These are phyloP conservation scores for Poeciliopsis turneri DNA, from an alignment of 2,797 vertebrate species.

Conservation along the genomic window DNA sequence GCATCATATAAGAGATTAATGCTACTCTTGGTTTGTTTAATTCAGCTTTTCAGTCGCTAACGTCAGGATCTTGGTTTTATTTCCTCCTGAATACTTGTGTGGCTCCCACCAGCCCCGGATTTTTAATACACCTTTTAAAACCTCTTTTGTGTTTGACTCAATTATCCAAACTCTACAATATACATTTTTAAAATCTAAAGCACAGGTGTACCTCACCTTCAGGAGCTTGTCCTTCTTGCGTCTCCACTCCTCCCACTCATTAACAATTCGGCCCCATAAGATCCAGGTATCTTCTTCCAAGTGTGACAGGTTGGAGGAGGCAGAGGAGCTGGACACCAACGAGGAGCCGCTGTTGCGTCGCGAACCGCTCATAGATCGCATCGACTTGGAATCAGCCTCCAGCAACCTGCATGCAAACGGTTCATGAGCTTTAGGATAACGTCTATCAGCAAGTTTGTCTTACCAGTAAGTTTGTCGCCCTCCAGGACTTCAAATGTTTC, in stretches of 20 bases:
- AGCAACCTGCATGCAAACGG: slow-evolving; percentile 82
- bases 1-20: background rate
- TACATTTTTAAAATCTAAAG: background rate
- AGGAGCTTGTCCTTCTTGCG: slow-evolving; percentile 98
- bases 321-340: slow-evolving; percentile 97
- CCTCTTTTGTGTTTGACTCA: background rate
- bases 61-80: background rate
- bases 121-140: background rate
- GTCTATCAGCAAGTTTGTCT: background rate
- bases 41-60: background rate
- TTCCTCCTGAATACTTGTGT: background rate
- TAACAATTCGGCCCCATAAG: slow-evolving; percentile 97
- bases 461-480: background rate
- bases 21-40: background rate
- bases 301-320: slow-evolving; percentile 97
- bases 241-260: slow-evolving; percentile 97
- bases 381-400: slow-evolving; percentile 96
- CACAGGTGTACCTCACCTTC: slow-evolving; percentile 81
- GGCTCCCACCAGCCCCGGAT: background rate
- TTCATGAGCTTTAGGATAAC: background rate
- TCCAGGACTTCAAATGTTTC: background rate
- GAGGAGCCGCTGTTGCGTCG: slow-evolving; percentile 97
- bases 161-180: background rate
- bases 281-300: slow-evolving; percentile 98
- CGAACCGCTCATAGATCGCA: slow-evolving; percentile 96